Evolutionary conservation across 2,888 invertebrate genomes (phyloP).

Genomic region (Drosophila bunnanda): DNA sequence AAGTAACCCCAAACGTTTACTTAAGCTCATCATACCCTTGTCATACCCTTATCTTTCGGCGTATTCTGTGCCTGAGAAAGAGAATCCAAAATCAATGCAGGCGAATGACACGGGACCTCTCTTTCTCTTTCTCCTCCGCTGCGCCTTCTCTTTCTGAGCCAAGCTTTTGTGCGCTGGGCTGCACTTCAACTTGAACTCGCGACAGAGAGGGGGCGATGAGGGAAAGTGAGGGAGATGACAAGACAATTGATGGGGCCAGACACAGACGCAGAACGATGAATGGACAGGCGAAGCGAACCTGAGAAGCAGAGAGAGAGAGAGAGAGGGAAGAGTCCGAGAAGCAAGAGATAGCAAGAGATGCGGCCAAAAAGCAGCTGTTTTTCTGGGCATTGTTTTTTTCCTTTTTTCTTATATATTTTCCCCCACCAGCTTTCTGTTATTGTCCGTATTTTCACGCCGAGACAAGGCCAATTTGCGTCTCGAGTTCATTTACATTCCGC

Average conservation of each 20-base stretch:
- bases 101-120: conserved; percentile 56
- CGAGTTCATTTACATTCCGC: conserved; percentile 63
- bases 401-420: not conserved
- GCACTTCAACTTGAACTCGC: conserved; percentile 75
- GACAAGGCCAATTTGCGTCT: conserved; percentile 61
- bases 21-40: conserved; percentile 11
- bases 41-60: conserved; percentile 2
- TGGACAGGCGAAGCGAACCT: conserved; percentile 23
- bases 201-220: conserved; percentile 23
- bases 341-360: conserved; percentile 36
- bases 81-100: conserved; percentile 66
- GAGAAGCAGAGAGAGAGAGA: conserved; percentile 22
- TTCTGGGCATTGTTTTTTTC: conserved; percentile 35
- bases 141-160: conserved; percentile 25
- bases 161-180: conserved; percentile 57
- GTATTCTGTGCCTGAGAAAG: not conserved
- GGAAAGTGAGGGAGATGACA: conserved; percentile 61
- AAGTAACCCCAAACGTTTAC: not conserved
- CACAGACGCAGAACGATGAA: conserved; percentile 44
- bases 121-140: not conserved
- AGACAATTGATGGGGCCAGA: conserved; percentile 72
- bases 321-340: conserved; percentile 28
- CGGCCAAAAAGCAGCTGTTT: conserved; percentile 62
- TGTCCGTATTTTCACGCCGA: conserved; percentile 33
- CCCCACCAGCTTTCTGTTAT: conserved; percentile 31